Evolutionary conservation across 2,888 invertebrate genomes (phyloP), one percentile per base, ranked within the genome.

Genomic region (Ormyrus nitidulus): DNA sequence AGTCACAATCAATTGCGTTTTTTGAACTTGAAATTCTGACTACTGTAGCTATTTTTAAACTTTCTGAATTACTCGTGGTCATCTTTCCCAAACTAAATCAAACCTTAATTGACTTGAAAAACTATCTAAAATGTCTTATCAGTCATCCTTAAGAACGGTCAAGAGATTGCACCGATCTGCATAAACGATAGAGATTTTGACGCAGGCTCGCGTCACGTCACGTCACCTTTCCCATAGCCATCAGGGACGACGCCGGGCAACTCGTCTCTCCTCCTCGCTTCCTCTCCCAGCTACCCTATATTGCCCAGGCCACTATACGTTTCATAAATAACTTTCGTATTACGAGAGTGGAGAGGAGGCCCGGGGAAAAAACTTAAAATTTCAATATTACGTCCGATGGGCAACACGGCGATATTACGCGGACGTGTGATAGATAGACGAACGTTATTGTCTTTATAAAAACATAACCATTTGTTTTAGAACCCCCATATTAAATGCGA

Each of bases 241-340:
- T 86, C 86, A 85, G 85, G 86, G n/a, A 70, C 46, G 70, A 62
- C 69, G 49, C 5, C 66, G 61, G 83, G 11, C 46, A 46, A 5
- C 46, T n/a, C 46, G 3, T 51, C 68, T 49, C 68, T 62, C 54
- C 82, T 83, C 77, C 83, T 74, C 83, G 9, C 77, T 34, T 34
- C 65, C 83, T 85, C 83, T 34, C 34, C 10, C 78, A 61, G 62
- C 71, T 83, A 83, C 82, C 79, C 85, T 84, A 88, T 88, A 87
- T 87, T 86, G 86, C 86, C 85, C 64, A 34, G 34, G 34, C 86
- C 48, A 34, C 72, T 73, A 68, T 87, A 86, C 85, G 85, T 90
- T 89, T 89, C 89, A 89, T 89, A 89, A 89, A 90, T 90, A 90
- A 88, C 89, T 86, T 88, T 87, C 83, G 85, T 86, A 88, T 88